These are phyloP conservation scores for Acinonyx jubatus DNA, from an alignment of 2,113 vertebrate species.

Conservation along the genomic window DNA sequence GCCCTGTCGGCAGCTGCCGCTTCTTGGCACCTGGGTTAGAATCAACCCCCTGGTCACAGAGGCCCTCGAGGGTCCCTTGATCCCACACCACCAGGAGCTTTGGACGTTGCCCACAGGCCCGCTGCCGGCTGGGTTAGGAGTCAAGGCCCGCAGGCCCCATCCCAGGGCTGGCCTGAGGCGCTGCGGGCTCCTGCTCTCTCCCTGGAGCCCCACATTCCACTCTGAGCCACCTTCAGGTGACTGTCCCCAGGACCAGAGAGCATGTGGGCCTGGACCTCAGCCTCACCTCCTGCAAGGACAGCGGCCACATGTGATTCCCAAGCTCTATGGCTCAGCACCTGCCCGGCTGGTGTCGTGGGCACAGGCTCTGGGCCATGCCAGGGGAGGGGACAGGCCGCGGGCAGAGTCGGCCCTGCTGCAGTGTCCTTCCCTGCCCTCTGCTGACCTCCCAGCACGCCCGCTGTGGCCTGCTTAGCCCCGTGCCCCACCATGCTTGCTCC, in stretches of 20 bases:
- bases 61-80: rapidly evolving
- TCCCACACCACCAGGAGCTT: not conserved
- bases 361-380: not conserved
- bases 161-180: not conserved
- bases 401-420: not conserved
- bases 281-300: not conserved
- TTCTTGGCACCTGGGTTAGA: not conserved
- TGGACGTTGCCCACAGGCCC: too few relatives aligned
- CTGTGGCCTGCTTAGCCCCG: not conserved
- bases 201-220: not conserved
- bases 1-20: not conserved
- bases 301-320: rapidly evolving
- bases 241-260: not conserved
- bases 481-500: not conserved
- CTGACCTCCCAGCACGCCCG: not conserved
- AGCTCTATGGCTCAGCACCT: not conserved
- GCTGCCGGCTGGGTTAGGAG: not conserved
- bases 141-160: not conserved
- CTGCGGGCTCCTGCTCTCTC: not conserved
- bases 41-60: not conserved
- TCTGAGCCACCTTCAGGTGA: not conserved
- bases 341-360: not conserved
- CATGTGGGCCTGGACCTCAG: not conserved
- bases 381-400: not conserved
- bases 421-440: not conserved